Base-by-base conservation (phyloP, 2,888 invertebrate genomes). In the Labia minor region DNA sequence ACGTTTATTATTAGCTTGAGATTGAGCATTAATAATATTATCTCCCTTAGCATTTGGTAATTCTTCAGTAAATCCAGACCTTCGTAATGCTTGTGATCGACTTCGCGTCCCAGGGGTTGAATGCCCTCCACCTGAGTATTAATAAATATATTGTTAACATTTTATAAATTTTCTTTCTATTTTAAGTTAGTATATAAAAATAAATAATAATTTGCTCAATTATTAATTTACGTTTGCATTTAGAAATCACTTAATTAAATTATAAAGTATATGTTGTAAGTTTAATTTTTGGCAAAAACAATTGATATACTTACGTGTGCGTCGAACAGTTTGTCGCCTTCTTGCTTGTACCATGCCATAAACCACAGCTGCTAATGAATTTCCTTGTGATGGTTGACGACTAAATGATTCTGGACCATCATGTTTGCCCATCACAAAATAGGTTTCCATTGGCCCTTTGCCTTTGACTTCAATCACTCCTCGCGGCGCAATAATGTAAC, bases 381-480 rank as follows among this genome's bases (percentile, higher is more conserved):
- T 83, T 72, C 87, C 86, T 71, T 86, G 87, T 71, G 88, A 88
- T 1, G 88, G 85, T 74, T 87, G 85, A 63, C 87, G 80, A 70
- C 83, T 80, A 71, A 86, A 80, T 61, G 82, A 82, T 11, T 83
- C 79, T 33, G 81, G 80, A 18, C 81, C 79, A 6, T 82, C 81
- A 67, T 85, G 81, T 63, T 85, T 83, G 18, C 88, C 88, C 65
- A 85, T 78, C 66, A 96, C 91, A 80, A 90, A 95, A 79, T 89
- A 95, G n/a, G 95, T 96, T 77, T 92, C 89, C 95, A 96, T 95
- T 71, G 87, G 86, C 0, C 96, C 96, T 78, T 96, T 96, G 68
- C 96, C 96, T 77, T 96, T 96, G 21, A 96, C 95, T 69, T 88
- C 88, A 67, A 96, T 87, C 67, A 86, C 80, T 0, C 96, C 96